phyloP scores from a whole-genome alignment of 1,140 invertebrate genomes.

The Bombus terrestris region DNA sequence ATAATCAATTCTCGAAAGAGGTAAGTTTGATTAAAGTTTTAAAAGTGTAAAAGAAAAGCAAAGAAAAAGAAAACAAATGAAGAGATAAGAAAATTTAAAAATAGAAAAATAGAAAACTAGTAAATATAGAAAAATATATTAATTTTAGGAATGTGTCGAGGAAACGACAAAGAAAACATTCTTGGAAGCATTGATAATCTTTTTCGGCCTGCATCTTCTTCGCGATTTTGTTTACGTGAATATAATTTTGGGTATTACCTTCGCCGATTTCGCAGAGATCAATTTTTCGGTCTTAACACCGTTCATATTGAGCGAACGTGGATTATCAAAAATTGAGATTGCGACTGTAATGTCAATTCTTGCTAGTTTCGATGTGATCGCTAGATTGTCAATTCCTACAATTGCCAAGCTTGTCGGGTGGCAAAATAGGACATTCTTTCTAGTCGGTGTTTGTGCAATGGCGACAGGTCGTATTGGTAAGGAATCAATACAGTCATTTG shows the following conservation, averaged over 20 bases:
- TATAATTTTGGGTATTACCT: constrained; percentile 86
- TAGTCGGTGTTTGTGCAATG: constrained; percentile 73
- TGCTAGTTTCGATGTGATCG: constrained; percentile 84
- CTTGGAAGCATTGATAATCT: constrained; percentile 81
- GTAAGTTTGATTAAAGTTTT: neutral
- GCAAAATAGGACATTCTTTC: constrained; percentile 74
- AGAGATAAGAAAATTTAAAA: neutral
- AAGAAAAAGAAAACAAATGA: neutral
- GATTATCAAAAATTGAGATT: constrained; percentile 83
- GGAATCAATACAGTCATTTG: neutral
- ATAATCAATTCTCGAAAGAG: neutral
- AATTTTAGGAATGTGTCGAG: neutral
- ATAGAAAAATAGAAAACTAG: no score
- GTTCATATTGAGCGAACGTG: constrained; percentile 86
- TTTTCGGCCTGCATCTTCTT: constrained; percentile 87
- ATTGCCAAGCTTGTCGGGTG: constrained; percentile 81
- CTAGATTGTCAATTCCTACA: constrained; percentile 86
- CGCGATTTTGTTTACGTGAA: constrained; percentile 87
- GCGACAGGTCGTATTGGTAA: constrained; percentile 75
- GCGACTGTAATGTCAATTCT: constrained; percentile 85
- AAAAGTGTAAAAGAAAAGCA: neutral
- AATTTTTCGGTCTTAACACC: constrained; percentile 88
- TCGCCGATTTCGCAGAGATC: constrained; percentile 87
- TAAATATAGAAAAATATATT: neutral
- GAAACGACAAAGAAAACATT: neutral